phyloP scores from a whole-genome alignment of 23 tunicate species.

The Oikopleura dioica region DNA sequence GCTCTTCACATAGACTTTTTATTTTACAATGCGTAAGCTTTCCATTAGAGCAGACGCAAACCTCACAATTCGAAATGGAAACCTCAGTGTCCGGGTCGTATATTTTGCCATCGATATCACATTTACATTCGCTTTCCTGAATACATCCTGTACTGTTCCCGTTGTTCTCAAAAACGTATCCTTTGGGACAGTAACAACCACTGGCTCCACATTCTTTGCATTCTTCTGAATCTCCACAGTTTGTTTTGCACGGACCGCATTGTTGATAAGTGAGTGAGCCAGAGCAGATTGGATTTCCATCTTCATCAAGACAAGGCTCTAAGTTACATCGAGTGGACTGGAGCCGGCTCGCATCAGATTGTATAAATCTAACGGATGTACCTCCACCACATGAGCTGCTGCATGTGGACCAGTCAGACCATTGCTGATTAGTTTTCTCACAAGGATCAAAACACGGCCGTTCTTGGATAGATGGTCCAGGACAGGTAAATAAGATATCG shows the following conservation, averaged over 20 bases:
- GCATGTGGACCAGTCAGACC: constrained; percentile 42
- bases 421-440: too few species aligned
- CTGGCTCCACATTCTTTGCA: constrained; percentile 5
- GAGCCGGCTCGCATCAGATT: constrained; percentile 17
- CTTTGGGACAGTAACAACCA: constrained; percentile 49
- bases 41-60: not conserved
- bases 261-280: not conserved
- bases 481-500: not conserved
- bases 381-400: constrained; percentile 51
- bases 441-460: too few species aligned
- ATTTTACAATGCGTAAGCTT: not conserved
- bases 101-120: constrained; percentile 21
- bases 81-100: too few species aligned
- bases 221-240: constrained; percentile 13
- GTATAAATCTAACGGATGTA: constrained; percentile 18
- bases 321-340: constrained; percentile 3
- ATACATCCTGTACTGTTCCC: constrained; percentile 19
- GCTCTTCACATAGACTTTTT: not conserved
- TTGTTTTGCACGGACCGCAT: not conserved
- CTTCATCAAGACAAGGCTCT: not conserved
- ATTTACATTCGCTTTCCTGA: constrained; percentile 22
- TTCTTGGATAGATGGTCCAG: not conserved
- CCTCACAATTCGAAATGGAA: not conserved
- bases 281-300: not conserved
- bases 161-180: constrained; percentile 16